Evolutionary conservation across 2,113 vertebrate genomes (phyloP), one percentile per base, ranked within the genome.

Genomic region (Tenrec ecaudatus): DNA sequence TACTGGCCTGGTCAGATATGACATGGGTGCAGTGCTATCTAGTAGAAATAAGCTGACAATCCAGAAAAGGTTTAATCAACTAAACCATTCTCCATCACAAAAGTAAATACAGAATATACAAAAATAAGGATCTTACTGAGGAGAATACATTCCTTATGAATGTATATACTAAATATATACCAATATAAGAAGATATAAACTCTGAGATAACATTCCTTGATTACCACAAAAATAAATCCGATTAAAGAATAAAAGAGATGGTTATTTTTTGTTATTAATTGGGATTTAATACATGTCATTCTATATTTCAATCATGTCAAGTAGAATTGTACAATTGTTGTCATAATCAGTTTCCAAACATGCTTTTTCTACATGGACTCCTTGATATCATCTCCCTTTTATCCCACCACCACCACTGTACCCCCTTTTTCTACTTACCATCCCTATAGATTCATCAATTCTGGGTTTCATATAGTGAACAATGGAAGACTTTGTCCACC

Each of bases 101-200:
- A 31, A 19, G 36, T 2, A 73, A 57, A 75, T 22, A 47, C 43
- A 47, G 43, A 10, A 5, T 47, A 47, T 47, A 47, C 43, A 79
- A 75, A 85, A 69, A 31, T 40, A 47, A 40, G 0, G 25, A 17
- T 53, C 20, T 82, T 95, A 38, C 16, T 68, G 19, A 92, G 47
- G 20, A 88, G 3, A 64, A 69, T 33, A 0, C 3, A 57, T 47
- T 79, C 12, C 43, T 85, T 92, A 90, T 20, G 19, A 81, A 86
- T 66, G 33, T 14, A 80, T 36, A 77, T 69, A 64, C 79, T 29
- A 22, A 81, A 86, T 5, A 90, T 17, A 43, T 4, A 31, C 10
- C 83, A 93, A 75, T 60, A 23, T 86, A 86, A 77, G 27, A 33
- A 83, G 80, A 14, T 47, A 66, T 43, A 92, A 88, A 73, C 43